Base-by-base conservation (phyloP, 2,797 vertebrate species). In the Pipistrellus pipistrellus region DNA sequence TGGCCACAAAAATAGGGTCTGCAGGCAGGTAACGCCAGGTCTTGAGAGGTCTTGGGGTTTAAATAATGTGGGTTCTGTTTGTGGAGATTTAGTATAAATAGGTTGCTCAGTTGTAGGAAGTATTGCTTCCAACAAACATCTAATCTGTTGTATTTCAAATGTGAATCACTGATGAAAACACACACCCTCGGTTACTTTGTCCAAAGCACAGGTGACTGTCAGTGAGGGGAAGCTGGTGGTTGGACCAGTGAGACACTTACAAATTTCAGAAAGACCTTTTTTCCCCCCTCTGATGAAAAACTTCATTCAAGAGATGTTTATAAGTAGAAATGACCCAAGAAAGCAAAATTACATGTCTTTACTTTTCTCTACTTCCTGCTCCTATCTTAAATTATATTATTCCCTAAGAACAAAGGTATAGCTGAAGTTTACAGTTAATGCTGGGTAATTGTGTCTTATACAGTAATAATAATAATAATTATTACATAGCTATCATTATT, bases 241-340 rank as follows among this genome's bases (percentile, higher is more conserved):
- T 27, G 20, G 32, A n/a, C 85, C 95, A 94, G 96, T 20, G 85
- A 96, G 96, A 95, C 59, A 87, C 91, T 97, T 51, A 21, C 88
- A 90, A 96, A 97, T 98, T 95, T 97, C 97, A 95, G 95, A 95
- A 91, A 97, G 96, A 95, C 73, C 90, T 92, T 97, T 95, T 72
- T 57, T 55, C 59, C 91, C 90, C 64, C 17, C 17, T 30, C 76
- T 96, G 27, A 94, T 97, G 95, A 97, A 97, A 97, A 97, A 97
- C 94, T 95, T 97, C 92, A 85, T 92, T 86, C 94, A 90, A 91
- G 32, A 95, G 91, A 95, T 88, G 6, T 93, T 97, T 98, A 96
- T 97, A 97, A 96, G 96, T 97, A 97, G 95, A 97, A 75, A 0
- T 94, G 84, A 96, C 93, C 92, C 97, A 96, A 97, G 76, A 93